Base-by-base conservation (phyloP, 1,140 invertebrate species). In the Lepidotrigona ventralis region DNA sequence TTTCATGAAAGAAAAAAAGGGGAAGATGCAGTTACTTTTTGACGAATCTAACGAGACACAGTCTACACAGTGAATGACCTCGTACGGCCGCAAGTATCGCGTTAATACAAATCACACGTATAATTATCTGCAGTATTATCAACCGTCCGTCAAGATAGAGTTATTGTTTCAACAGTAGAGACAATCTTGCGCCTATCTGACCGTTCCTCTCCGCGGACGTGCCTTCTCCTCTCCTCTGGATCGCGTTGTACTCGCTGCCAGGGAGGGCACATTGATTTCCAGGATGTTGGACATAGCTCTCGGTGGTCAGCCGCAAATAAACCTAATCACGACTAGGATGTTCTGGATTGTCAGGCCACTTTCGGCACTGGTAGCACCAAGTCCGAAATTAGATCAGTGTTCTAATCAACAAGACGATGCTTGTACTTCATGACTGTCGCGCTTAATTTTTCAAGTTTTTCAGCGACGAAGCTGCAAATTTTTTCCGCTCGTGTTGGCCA, bases 301-400 rank as follows among this genome's bases (percentile, higher is more conserved):
- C 89, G 80, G 80, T 86, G 88, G 87, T 82, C 82, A 82, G 75
- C 90, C 88, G 90, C 92, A 93, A 93, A 93, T 93, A 92, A 92
- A 93, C 86, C 92, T 93, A 93, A 93, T 93, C 92, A 91, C 86
- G 74, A 82, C 69, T 84, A 85, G 53, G 79, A 68, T 84, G 87
- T 88, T 75, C 88, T 76, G 85, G 84, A 92, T 91, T 92, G 89
- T 89, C 90, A 85, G 83, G 91, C 88, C 89, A 92, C 91, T 90
- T 91, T 91, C 89, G 83, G 83, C 73, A 51, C 78, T 60, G 56
- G 68, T 78, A 64, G 58, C 68, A 29, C 26, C 76, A 53, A 33
- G 12, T 69, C 51, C 29, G 63, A 86, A 84, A 88, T 87, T 82
- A 78, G 74, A 86, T 89, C 81, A 86, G 71, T n/a, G 64, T 85